A percentile compares a stretch with the other conserved stretches of the same genome.
phyloP scores from a whole-genome alignment of 2,888 invertebrate species.

The Stenodema calcarata region DNA sequence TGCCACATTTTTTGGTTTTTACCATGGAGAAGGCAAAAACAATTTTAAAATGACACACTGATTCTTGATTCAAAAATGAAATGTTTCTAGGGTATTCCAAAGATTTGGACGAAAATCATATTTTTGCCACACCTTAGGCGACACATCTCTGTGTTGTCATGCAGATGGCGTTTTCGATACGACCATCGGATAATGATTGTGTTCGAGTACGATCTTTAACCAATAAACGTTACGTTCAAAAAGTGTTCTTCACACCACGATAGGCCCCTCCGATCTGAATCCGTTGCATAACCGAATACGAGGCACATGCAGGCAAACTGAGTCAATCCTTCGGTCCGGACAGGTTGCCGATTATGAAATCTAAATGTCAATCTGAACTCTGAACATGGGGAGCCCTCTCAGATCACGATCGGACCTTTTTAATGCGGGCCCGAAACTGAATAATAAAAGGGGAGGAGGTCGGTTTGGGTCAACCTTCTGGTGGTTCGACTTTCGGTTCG shows the following conservation, averaged over 20 bases:
- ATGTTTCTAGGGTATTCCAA: no score
- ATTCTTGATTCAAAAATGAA: no score
- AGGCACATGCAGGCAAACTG: background rate
- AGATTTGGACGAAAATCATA: no score
- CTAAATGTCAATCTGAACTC: conserved; percentile 37
- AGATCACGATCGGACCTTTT: conserved; percentile 32
- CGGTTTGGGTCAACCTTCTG: conserved; percentile 11
- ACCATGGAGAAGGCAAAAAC: no score
- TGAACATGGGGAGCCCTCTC: conserved; percentile 9
- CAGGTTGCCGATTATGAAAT: conserved; percentile 34
- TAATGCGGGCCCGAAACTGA: conserved; percentile 3
- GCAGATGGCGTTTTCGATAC: background rate
- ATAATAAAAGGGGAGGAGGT: background rate
- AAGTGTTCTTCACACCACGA: background rate
- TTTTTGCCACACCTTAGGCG: no score
- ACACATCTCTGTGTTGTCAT: no score
- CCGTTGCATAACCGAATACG: conserved; percentile 2
- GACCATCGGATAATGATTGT: background rate
- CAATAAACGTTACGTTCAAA: background rate
- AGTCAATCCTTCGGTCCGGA: background rate
- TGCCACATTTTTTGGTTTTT: no score
- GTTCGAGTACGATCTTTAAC: background rate
- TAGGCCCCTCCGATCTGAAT: background rate
- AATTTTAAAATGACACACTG: no score
- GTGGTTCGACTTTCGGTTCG: background rate